Evolutionary conservation across 2,113 vertebrate species (phyloP).

Genomic region (Poeciliopsis retropinna): DNA sequence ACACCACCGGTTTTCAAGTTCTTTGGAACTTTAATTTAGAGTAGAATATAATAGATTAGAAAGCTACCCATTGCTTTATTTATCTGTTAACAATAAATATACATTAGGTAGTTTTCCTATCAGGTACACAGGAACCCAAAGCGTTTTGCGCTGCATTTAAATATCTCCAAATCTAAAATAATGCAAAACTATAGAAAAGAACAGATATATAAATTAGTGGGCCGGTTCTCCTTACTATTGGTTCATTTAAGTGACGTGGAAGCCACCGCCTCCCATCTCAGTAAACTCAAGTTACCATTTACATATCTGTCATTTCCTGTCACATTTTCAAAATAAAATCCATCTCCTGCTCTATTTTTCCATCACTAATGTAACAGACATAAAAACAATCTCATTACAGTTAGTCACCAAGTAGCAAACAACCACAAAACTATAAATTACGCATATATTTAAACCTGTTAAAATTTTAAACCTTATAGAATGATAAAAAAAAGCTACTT

Average conservation of each 20-base stretch:
- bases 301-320: neutral
- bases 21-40: no score
- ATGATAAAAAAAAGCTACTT: no score
- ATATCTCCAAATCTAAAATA: neutral
- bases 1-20: no score
- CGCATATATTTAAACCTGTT: no score
- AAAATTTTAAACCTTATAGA: no score
- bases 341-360: neutral
- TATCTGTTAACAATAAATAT: no score
- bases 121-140: no score
- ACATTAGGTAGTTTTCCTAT: no score
- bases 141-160: no score
- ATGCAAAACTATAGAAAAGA: neutral
- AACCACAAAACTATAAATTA: neutral
- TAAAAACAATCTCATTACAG: neutral
- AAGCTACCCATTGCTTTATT: no score
- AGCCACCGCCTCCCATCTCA: conserved; percentile 8
- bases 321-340: conserved; percentile 41
- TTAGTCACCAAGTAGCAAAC: neutral
- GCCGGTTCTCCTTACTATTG: conserved; percentile 34
- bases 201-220: neutral
- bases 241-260: conserved; percentile 10
- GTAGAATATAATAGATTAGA: no score
- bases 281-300: neutral
- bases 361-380: neutral